Evolutionary conservation across 1,140 invertebrate species (phyloP).

Genomic region (Arctopsyche grandis): DNA sequence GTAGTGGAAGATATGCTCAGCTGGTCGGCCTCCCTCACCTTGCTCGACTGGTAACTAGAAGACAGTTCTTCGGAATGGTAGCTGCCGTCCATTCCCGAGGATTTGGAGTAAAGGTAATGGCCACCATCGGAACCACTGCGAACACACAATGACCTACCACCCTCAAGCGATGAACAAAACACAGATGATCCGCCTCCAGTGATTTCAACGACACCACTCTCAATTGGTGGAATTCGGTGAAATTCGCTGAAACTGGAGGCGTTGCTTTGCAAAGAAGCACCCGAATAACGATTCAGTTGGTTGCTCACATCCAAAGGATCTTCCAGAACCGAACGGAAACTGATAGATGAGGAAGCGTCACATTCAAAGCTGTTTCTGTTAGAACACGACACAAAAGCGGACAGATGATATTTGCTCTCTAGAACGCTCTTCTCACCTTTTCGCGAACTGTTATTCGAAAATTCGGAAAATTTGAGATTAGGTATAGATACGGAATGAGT

Average conservation of each 20-base stretch:
- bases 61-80: conserved; percentile 53
- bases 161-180: conserved; percentile 49
- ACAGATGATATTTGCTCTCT: conserved; percentile 13
- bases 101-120: conserved; percentile 53
- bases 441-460: neutral
- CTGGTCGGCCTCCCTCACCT: conserved; percentile 59
- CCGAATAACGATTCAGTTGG: neutral
- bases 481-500: conserved; percentile 49
- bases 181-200: neutral
- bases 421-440: conserved; percentile 2
- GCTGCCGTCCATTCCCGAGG: conserved; percentile 52
- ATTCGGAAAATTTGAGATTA: conserved; percentile 11
- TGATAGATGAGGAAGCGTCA: conserved; percentile 36
- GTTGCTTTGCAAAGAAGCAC: neutral
- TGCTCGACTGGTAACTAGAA: conserved; percentile 50
- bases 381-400: conserved; percentile 14
- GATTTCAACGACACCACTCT: neutral
- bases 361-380: neutral
- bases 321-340: conserved; percentile 35
- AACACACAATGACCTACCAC: conserved; percentile 52
- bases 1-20: conserved; percentile 62
- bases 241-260: conserved; percentile 10
- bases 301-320: neutral
- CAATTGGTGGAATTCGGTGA: neutral
- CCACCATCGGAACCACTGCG: conserved; percentile 53